These are phyloP conservation scores for Indri indri DNA, from an alignment of 2,113 vertebrate genomes.

Conservation along the genomic window DNA sequence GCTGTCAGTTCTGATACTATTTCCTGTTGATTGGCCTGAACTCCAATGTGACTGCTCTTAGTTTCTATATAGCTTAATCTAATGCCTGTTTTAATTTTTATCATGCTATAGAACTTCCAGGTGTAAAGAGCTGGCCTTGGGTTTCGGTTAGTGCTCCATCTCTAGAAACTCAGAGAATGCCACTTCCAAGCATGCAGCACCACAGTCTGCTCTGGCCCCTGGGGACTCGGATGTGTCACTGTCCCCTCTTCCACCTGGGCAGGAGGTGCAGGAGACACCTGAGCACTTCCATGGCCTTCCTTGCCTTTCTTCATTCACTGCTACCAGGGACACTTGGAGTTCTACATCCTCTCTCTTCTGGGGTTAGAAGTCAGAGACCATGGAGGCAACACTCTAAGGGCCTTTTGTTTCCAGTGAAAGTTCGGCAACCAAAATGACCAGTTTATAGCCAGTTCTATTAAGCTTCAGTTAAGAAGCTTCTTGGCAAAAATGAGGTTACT, in stretches of 20 bases:
- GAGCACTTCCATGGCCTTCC: neutral
- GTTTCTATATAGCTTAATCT: neutral
- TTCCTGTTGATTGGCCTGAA: neutral
- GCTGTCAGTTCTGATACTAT: neutral
- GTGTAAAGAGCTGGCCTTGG: neutral
- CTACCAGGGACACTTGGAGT: neutral
- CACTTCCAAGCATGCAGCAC: neutral
- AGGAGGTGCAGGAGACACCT: neutral
- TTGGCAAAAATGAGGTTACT: neutral
- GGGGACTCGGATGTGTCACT: neutral
- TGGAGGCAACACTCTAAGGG: accelerated
- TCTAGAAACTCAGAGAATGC: neutral
- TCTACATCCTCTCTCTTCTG: neutral
- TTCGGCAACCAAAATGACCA: neutral
- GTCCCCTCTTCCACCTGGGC: neutral
- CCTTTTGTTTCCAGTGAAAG: neutral
- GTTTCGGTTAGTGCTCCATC: neutral
- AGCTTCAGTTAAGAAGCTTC: neutral
- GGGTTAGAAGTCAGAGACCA: neutral
- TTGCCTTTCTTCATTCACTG: neutral
- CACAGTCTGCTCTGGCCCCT: neutral
- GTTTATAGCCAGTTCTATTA: neutral
- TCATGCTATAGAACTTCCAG: neutral
- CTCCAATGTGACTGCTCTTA: neutral
- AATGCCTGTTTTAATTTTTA: neutral